These are phyloP conservation scores for Gadopsis marmoratus DNA, from an alignment of 2,797 vertebrate species.

Conservation along the genomic window DNA sequence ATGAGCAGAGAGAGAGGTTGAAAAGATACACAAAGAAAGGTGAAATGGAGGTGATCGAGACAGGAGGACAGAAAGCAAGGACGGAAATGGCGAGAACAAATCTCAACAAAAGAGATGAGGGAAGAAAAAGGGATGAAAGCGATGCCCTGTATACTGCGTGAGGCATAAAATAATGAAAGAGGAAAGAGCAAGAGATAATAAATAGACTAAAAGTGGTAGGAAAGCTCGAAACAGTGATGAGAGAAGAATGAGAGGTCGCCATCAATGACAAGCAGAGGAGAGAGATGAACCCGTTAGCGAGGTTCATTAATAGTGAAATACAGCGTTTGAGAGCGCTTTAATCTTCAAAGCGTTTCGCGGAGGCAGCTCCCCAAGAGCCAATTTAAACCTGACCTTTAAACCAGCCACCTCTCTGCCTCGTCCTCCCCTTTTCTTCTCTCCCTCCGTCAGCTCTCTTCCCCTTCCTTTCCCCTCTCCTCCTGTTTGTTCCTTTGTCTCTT, in stretches of 20 bases:
- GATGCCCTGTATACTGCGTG: background rate
- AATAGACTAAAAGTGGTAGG: background rate
- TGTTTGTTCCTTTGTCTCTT: background rate
- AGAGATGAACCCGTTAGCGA: constrained; percentile 4
- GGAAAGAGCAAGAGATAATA: too few species aligned
- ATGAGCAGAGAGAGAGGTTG: background rate
- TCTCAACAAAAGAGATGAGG: constrained; percentile 7
- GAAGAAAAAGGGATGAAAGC: too few species aligned
- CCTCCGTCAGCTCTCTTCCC: constrained; percentile 24
- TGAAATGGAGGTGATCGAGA: background rate
- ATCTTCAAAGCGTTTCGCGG: constrained; percentile 74
- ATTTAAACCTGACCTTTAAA: constrained; percentile 77
- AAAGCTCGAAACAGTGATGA: background rate
- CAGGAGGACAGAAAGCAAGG: constrained; percentile 3
- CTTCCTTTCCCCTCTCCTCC: background rate
- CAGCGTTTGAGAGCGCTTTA: constrained; percentile 53
- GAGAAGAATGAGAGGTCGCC: background rate
- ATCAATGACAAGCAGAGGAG: background rate
- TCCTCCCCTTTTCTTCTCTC: constrained; percentile 17
- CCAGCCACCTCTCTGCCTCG: constrained; percentile 53
- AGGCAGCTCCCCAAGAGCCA: constrained; percentile 68
- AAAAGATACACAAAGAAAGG: background rate
- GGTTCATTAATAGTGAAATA: constrained; percentile 56
- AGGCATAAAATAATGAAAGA: constrained; percentile 11
- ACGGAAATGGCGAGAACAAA: background rate